A percentile compares a stretch with the other conserved stretches of the same genome.
Conservation (phyloP, 2,888 invertebrate genomes). For the Ariolimax columbianus region DNA sequence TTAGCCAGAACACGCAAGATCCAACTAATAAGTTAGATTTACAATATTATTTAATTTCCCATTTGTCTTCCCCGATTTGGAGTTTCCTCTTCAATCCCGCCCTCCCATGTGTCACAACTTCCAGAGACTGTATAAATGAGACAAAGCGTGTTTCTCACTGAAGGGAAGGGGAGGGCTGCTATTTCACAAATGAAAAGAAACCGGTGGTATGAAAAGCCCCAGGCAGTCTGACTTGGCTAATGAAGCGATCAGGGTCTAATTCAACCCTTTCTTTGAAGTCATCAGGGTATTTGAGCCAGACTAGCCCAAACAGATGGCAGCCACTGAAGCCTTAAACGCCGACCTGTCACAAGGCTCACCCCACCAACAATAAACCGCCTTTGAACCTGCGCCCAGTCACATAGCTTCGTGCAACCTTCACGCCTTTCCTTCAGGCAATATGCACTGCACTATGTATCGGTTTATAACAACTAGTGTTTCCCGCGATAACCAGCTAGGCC, state of each 20-base stretch:
- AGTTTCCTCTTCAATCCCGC: neutral
- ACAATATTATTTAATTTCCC: neutral
- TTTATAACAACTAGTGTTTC: neutral
- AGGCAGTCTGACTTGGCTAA: conserved; percentile 31
- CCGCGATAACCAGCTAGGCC: neutral
- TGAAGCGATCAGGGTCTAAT: conserved; percentile 28
- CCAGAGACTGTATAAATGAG: neutral
- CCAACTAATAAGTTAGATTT: neutral
- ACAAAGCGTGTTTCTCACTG: neutral
- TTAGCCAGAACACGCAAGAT: neutral
- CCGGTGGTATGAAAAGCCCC: neutral
- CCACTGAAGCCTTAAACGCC: neutral
- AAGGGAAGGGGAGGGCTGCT: neutral
- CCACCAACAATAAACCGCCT: neutral
- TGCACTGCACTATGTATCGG: neutral
- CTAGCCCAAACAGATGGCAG: conserved; percentile 33
- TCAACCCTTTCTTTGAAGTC: conserved; percentile 26
- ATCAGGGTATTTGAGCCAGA: neutral
- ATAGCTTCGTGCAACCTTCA: neutral
- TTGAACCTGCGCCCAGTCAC: neutral
- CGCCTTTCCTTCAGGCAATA: conserved; percentile 11
- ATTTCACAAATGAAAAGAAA: conserved; percentile 9
- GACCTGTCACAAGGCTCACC: neutral
- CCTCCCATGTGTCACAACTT: neutral
- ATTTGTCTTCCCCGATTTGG: neutral